Evolutionary conservation across 2,113 vertebrate species (phyloP).

Genomic region (Helogale parvula): DNA sequence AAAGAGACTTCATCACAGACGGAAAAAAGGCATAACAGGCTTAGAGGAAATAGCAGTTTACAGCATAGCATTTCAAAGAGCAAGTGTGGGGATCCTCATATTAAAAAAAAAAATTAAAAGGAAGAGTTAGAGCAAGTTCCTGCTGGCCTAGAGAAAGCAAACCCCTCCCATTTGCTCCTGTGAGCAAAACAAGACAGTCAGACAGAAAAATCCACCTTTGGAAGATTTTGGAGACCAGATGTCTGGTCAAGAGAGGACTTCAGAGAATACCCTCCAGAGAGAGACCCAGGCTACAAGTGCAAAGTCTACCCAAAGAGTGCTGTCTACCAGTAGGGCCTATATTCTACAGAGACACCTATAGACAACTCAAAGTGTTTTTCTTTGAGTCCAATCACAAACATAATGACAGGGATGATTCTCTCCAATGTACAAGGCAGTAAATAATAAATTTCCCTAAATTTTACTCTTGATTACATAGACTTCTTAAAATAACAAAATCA

Average conservation of each 20-base stretch:
- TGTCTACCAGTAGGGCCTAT: not conserved
- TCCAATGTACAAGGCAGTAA: not conserved
- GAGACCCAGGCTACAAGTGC: not conserved
- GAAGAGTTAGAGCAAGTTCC: conserved; percentile 8
- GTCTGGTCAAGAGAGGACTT: not conserved
- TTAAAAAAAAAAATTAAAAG: conserved; percentile 67
- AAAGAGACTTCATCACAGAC: conserved; percentile 75
- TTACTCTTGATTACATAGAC: not conserved
- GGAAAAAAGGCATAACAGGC: conserved; percentile 66
- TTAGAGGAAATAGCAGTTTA: conserved; percentile 69
- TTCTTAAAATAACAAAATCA: conserved; percentile 21
- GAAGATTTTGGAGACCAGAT: not conserved
- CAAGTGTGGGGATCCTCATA: conserved; percentile 60
- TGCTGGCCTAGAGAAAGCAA: conserved; percentile 7
- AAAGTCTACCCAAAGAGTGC: not conserved
- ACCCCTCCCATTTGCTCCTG: not conserved
- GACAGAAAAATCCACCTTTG: conserved; percentile 39
- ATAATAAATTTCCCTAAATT: conserved; percentile 12
- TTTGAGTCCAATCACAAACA: not conserved
- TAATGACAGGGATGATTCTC: not conserved
- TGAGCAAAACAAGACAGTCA: conserved; percentile 11
- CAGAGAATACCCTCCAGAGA: not conserved
- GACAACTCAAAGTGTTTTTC: not conserved
- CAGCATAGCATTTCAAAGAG: conserved; percentile 62
- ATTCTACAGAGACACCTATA: not conserved